phyloP scores from a whole-genome alignment of 2,113 vertebrate species.

The Ahaetulla prasina region DNA sequence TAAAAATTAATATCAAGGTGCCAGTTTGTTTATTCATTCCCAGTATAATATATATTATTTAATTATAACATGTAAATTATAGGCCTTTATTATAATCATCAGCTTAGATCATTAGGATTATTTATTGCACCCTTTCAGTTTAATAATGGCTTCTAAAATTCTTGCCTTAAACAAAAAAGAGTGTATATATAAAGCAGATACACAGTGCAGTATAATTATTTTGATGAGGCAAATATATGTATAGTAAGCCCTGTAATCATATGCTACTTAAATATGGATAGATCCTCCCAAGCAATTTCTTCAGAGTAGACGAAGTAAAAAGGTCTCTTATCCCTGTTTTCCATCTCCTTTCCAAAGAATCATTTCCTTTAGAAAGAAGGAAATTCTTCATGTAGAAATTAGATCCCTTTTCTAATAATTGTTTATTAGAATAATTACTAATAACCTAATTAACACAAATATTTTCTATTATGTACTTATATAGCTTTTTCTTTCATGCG shows the following conservation, averaged over 20 bases:
- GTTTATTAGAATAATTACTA: neutral
- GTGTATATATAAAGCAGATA: neutral
- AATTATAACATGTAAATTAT: neutral
- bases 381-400: too few species aligned
- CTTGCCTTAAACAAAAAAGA: neutral
- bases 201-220: neutral
- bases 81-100: neutral
- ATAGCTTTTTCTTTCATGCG: neutral
- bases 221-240: neutral
- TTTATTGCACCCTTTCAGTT: neutral
- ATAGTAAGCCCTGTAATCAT: neutral
- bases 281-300: neutral
- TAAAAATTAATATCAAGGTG: constrained; percentile 8
- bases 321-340: neutral
- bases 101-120: neutral
- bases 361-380: neutral
- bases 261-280: neutral
- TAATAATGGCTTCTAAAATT: neutral
- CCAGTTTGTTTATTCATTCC: constrained; percentile 13
- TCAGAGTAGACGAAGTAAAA: neutral
- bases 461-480: neutral
- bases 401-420: neutral
- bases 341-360: neutral
- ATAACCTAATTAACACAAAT: neutral
- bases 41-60: neutral